These are phyloP conservation scores for Pelusios castaneus DNA, from an alignment of 2,113 vertebrate genomes.

Conservation along the genomic window DNA sequence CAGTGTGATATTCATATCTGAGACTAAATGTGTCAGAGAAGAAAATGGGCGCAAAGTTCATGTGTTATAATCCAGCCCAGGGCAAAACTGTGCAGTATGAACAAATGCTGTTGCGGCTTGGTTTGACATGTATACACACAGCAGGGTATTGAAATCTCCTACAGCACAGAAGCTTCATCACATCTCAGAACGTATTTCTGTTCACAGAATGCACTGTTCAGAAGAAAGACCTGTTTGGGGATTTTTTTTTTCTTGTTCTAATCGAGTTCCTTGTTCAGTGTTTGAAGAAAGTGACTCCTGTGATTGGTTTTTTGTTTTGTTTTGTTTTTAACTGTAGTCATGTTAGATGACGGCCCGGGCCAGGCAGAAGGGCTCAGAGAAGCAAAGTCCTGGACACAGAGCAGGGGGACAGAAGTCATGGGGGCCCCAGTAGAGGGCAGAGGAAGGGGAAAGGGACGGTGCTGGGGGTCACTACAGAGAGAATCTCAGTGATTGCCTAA, in stretches of 20 bases:
- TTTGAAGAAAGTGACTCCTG: background rate
- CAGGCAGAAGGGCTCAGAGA: background rate
- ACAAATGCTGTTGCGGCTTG: background rate
- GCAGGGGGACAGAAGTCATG: background rate
- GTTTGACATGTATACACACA: background rate
- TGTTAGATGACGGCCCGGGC: background rate
- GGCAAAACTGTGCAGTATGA: background rate
- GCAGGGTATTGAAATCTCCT: background rate
- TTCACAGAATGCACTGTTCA: background rate
- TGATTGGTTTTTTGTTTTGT: rapidly evolving
- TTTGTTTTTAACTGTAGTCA: background rate
- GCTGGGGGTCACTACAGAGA: background rate
- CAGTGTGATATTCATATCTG: background rate
- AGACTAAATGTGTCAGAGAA: background rate
- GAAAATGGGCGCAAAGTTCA: background rate
- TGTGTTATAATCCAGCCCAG: background rate
- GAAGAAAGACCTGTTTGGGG: background rate
- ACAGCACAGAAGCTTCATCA: background rate
- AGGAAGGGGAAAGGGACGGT: background rate
- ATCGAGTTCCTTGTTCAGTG: background rate
- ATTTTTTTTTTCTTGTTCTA: background rate
- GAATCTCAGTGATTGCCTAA: background rate
- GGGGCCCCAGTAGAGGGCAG: background rate
- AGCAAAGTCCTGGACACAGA: background rate
- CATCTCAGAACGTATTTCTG: background rate